These are phyloP conservation scores for Plecturocebus donacophilus DNA, from an alignment of 2,113 vertebrate species.

Conservation along the genomic window DNA sequence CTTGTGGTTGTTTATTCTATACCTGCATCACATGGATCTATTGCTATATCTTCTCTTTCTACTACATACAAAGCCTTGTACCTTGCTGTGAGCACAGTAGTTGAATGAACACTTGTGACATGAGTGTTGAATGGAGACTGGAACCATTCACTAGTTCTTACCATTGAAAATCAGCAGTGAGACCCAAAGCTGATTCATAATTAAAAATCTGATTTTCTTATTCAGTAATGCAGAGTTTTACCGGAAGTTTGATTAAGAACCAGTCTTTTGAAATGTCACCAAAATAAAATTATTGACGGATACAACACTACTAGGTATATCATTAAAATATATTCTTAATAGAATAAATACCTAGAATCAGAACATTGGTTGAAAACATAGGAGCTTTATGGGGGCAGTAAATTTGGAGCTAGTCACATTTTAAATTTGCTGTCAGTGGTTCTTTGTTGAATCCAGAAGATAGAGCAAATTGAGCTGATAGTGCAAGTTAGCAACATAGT, in stretches of 20 bases:
- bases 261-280: constrained; percentile 58
- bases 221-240: constrained; percentile 51
- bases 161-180: constrained; percentile 29
- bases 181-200: constrained; percentile 9
- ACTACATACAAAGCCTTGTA: not conserved
- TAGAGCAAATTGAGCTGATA: constrained; percentile 1
- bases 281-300: constrained; percentile 68
- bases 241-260: constrained; percentile 41
- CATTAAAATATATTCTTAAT: constrained; percentile 62
- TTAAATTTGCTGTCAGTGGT: constrained; percentile 22
- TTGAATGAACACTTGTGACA: constrained; percentile 33
- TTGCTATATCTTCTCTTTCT: not conserved
- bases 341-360: constrained; percentile 42
- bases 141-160: constrained; percentile 36
- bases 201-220: constrained; percentile 45
- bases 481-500: not conserved
- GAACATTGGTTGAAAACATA: constrained; percentile 7
- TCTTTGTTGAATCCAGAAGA: constrained; percentile 32
- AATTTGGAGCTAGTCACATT: constrained; percentile 36
- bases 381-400: not conserved
- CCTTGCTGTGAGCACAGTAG: not conserved
- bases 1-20: not conserved
- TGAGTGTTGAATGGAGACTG: constrained; percentile 15
- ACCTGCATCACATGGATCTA: not conserved
- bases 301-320: constrained; percentile 25